A percentile compares a stretch with the other conserved stretches of the same genome.
phyloP scores from a whole-genome alignment of 2,113 vertebrate species.

The Chaenocephalus aceratus region DNA sequence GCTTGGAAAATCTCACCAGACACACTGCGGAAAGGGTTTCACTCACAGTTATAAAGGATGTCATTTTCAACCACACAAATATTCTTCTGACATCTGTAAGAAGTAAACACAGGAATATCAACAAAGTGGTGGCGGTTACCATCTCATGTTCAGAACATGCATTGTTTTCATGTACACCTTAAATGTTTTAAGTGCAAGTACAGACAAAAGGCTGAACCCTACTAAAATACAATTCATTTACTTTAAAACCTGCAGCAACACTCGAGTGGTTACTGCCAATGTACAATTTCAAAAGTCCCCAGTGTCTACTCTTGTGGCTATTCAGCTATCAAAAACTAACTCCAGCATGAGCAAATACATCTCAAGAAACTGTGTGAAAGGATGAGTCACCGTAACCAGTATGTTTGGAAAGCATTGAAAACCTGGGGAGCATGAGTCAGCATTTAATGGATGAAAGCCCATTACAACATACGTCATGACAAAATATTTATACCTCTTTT shows the following conservation, averaged over 20 bases:
- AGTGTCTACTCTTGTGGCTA: slow-evolving; percentile 23
- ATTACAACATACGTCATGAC: slow-evolving; percentile 30
- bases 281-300: slow-evolving; percentile 12
- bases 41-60: background rate
- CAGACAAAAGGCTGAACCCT: background rate
- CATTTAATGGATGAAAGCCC: background rate
- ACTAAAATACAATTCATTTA: slow-evolving; percentile 15
- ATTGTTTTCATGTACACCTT: background rate
- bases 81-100: background rate
- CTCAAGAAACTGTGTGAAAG: slow-evolving; percentile 45
- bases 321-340: slow-evolving; percentile 48
- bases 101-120: background rate
- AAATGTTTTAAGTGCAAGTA: slow-evolving; percentile 7
- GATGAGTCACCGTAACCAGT: slow-evolving; percentile 60
- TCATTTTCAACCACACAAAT: slow-evolving; percentile 17
- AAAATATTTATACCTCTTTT: slow-evolving; percentile 27
- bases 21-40: background rate
- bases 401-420: slow-evolving; percentile 44
- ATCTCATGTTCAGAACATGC: background rate
- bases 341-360: slow-evolving; percentile 47
- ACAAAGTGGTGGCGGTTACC: background rate
- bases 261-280: slow-evolving; percentile 10
- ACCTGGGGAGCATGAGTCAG: slow-evolving; percentile 29
- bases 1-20: slow-evolving; percentile 15
- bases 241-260: slow-evolving; percentile 31